Conservation (phyloP, 1,140 invertebrate genomes). For the Eulimnadia texana region DNA sequence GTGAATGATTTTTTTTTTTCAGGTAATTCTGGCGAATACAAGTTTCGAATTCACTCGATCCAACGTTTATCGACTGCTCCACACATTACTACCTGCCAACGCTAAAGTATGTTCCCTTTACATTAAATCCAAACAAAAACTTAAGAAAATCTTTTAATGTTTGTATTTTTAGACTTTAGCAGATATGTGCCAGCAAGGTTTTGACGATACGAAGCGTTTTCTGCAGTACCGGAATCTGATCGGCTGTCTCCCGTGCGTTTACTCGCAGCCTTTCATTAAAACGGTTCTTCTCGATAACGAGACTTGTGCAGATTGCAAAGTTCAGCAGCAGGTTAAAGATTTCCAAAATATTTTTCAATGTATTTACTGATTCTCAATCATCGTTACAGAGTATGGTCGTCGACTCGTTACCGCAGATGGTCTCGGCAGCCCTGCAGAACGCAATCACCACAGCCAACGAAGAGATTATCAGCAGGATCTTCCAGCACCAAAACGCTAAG, state of each 20-base stretch:
- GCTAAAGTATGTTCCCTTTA: slow-evolving; percentile 48
- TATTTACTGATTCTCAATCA: not conserved
- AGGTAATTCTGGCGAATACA: slow-evolving; percentile 85
- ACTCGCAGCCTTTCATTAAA: slow-evolving; percentile 22
- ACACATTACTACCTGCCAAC: slow-evolving; percentile 86
- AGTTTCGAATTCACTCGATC: slow-evolving; percentile 83
- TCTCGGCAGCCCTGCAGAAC: slow-evolving; percentile 73
- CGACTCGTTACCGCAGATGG: slow-evolving; percentile 70
- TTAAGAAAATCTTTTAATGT: not conserved
- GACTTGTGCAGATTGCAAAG: slow-evolving; percentile 66
- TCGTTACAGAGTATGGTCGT: slow-evolving; percentile 56
- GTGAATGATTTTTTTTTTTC: no score
- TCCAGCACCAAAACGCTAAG: slow-evolving; percentile 63
- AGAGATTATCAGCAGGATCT: slow-evolving; percentile 76
- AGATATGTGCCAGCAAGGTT: slow-evolving; percentile 94
- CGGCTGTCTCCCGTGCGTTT: slow-evolving; percentile 65
- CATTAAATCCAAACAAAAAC: slow-evolving; percentile 21
- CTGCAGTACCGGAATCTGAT: slow-evolving; percentile 82
- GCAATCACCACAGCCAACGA: slow-evolving; percentile 81
- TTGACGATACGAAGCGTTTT: slow-evolving; percentile 87
- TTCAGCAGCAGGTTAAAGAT: slow-evolving; percentile 53
- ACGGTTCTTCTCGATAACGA: slow-evolving; percentile 37
- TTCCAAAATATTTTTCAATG: not conserved
- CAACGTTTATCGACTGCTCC: slow-evolving; percentile 80
- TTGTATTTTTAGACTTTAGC: slow-evolving; percentile 42